A percentile compares a stretch with the other conserved stretches of the same genome.
Conservation (phyloP, 2,888 invertebrate species). For the Macrostomum cliftonense region DNA sequence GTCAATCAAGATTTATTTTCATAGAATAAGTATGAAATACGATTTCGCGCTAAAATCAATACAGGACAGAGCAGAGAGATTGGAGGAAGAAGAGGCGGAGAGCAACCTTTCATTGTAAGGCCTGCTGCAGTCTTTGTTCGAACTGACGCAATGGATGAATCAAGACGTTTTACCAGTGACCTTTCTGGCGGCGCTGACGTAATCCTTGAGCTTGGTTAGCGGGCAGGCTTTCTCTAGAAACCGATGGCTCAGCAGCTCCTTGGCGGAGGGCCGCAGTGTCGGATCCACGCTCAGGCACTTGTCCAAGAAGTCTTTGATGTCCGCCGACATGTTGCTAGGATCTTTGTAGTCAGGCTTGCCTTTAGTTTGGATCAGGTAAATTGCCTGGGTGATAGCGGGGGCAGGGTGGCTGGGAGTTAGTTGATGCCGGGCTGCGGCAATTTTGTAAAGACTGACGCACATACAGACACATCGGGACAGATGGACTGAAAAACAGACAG, state of each 20-base stretch:
- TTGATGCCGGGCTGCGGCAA: too few relatives aligned
- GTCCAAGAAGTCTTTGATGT: constrained; percentile 47
- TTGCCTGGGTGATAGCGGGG: constrained; percentile 47
- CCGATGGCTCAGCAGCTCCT: constrained; percentile 54
- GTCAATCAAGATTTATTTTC: too few relatives aligned
- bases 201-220: background rate
- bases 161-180: background rate
- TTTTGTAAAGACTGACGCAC: too few relatives aligned
- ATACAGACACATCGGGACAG: too few relatives aligned
- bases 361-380: constrained; percentile 76
- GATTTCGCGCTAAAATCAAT: too few relatives aligned
- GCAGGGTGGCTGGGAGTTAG: too few relatives aligned
- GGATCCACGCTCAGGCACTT: constrained; percentile 70
- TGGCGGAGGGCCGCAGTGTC: constrained; percentile 65
- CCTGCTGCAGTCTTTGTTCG: too few relatives aligned
- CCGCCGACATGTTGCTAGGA: constrained; percentile 50
- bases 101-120: too few relatives aligned
- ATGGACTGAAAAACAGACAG: background rate
- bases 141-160: too few relatives aligned
- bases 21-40: too few relatives aligned
- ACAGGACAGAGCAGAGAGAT: too few relatives aligned
- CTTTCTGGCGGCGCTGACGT: constrained; percentile 5
- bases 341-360: constrained; percentile 64
- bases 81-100: too few relatives aligned
- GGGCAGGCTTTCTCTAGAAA: constrained; percentile 6